Conservation (phyloP, 2,113 vertebrate genomes). For the Pycnonotus jocosus region DNA sequence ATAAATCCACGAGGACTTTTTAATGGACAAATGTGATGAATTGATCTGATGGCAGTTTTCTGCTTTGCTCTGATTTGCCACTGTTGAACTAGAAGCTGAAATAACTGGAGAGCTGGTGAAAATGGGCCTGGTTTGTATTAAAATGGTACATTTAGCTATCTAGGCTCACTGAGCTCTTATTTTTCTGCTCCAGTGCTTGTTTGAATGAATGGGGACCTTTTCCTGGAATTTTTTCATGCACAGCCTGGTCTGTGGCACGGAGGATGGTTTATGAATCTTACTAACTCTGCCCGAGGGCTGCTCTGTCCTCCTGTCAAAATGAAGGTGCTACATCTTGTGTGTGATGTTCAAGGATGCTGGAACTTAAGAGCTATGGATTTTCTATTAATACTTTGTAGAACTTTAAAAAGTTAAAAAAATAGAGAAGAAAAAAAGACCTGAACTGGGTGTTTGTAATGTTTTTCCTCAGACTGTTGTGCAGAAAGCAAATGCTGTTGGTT, state of each 20-base stretch:
- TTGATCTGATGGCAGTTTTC: background rate
- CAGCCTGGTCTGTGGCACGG: background rate
- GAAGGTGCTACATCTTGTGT: background rate
- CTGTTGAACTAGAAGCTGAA: background rate
- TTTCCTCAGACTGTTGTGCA: background rate
- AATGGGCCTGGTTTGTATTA: constrained; percentile 34
- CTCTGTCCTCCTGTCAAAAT: background rate
- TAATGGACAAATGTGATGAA: background rate
- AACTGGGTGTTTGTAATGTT: background rate
- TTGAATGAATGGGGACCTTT: background rate
- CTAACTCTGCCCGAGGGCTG: background rate
- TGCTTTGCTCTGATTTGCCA: background rate
- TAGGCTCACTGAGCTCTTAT: background rate
- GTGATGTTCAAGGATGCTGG: background rate
- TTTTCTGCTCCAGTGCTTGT: background rate
- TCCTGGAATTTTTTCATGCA: background rate
- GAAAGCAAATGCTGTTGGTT: background rate
- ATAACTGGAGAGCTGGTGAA: background rate
- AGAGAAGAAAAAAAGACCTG: background rate
- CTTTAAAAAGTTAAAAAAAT: background rate
- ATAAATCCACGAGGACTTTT: background rate
- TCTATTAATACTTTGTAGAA: background rate
- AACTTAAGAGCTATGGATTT: background rate
- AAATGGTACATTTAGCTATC: background rate
- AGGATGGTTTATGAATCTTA: background rate